Evolutionary conservation across 2,888 invertebrate species (phyloP), one percentile per base, ranked within the genome.

Genomic region (Pyrochroa serraticornis): DNA sequence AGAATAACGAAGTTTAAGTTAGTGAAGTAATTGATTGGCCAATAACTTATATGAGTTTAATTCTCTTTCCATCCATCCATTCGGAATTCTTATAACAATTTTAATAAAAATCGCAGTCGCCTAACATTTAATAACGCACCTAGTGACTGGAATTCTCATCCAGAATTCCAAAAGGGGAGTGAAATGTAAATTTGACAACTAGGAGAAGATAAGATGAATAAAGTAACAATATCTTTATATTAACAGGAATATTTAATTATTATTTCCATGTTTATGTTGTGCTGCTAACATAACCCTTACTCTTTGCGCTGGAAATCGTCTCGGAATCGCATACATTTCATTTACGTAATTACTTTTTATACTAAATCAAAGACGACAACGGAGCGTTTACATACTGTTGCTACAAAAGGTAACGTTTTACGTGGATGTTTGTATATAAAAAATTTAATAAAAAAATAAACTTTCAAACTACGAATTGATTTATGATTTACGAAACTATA

Each of bases 271-370:
- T 49, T 42, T 42, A 42, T 14, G 35, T 41, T 12, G 30, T 6
- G 2, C 34, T 49, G 34, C 38, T 41, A 47, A 49, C 30, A 22
- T 32, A 9, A 30, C 30, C 39, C 36, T 49, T 31, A 34, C 33
- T 47, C 33, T 37, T 47, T 36, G 37, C 34, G 43, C 37, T 43
- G 43, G 42, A 22, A 43, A 42, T 39, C 22, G 3, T 22, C 5
- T 5, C 22, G 22, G n/a, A n/a, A n/a, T n/a, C n/a, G n/a, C n/a
- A n/a, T 38, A 36, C 53, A 34, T 45, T 35, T 35, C 39, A 35
- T 39, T n/a, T 38, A 34, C 33, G 35, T 30, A 41, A 53, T 53
- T 46, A 33, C 35, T 39, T 35, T 53, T 53, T 46, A 53, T 53
- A 44, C 41, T 35, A 22, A 31, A 30, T 22, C 38, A 52, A 46